phyloP scores from a whole-genome alignment of 2,797 vertebrate species.

The Parambassis ranga region DNA sequence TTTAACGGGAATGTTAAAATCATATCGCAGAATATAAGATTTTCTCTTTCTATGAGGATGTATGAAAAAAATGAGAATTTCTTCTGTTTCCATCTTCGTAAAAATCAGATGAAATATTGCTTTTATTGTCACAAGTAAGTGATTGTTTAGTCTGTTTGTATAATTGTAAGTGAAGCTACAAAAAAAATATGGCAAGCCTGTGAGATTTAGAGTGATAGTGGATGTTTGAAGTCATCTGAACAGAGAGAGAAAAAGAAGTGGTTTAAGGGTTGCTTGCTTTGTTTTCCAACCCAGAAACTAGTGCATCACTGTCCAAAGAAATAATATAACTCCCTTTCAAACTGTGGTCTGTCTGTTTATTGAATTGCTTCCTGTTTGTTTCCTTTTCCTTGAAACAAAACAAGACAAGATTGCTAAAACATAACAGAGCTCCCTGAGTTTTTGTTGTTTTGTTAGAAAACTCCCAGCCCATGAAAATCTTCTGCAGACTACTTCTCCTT shows the following conservation, averaged over 20 bases:
- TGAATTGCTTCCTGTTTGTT: not conserved
- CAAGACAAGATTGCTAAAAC: not conserved
- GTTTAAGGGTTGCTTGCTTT: slow-evolving; percentile 33
- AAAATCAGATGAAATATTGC: slow-evolving; percentile 31
- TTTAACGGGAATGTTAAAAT: slow-evolving; percentile 53
- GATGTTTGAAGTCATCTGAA: slow-evolving; percentile 29
- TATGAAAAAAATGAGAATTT: slow-evolving; percentile 27
- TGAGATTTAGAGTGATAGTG: slow-evolving; percentile 14
- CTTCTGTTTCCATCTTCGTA: slow-evolving; percentile 23
- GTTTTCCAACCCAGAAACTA: slow-evolving; percentile 26
- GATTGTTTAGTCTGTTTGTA: slow-evolving; percentile 54
- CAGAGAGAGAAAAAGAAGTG: not conserved
- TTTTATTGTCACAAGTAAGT: slow-evolving; percentile 51
- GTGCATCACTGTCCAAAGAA: slow-evolving; percentile 50
- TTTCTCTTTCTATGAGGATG: slow-evolving; percentile 31
- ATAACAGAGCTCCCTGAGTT: too few species aligned
- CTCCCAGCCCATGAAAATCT: too few species aligned
- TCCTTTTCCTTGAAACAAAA: not conserved
- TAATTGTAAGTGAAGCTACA: slow-evolving; percentile 35
- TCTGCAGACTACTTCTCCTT: not conserved
- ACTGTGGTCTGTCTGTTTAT: slow-evolving; percentile 25
- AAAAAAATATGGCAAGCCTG: slow-evolving; percentile 20
- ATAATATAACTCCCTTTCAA: slow-evolving; percentile 50
- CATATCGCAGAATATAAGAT: slow-evolving; percentile 29
- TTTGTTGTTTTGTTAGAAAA: too few species aligned